Percentiles rank a stretch among this genome's conserved stretches.
These are phyloP conservation scores for Gortyna flavago DNA, from an alignment of 2,888 invertebrate species.

Conservation along the genomic window DNA sequence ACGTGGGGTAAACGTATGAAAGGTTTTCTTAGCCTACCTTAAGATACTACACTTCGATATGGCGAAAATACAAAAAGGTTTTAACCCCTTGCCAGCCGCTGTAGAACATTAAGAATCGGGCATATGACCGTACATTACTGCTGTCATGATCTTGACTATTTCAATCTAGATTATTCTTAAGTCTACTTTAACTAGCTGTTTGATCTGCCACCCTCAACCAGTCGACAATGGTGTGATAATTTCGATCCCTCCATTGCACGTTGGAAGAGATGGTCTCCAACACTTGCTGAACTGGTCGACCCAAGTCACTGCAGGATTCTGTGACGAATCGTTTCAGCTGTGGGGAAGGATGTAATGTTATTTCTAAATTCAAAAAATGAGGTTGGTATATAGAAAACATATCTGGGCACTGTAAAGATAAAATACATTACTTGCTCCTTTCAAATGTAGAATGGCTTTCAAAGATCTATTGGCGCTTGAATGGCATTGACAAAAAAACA, in stretches of 20 bases:
- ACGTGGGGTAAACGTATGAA: background rate
- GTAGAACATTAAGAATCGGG: slow-evolving; percentile 2
- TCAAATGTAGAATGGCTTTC: too few relatives aligned
- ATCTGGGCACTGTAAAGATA: background rate
- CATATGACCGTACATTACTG: slow-evolving; percentile 18
- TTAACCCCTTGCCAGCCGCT: background rate
- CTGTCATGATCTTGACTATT: slow-evolving; percentile 47
- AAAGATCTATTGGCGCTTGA: too few relatives aligned
- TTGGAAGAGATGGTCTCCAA: slow-evolving; percentile 95
- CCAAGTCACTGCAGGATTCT: slow-evolving; percentile 91
- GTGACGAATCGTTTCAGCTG: slow-evolving; percentile 92
- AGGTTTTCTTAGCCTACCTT: background rate
- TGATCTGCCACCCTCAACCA: slow-evolving; percentile 91
- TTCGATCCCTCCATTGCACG: slow-evolving; percentile 95
- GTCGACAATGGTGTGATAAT: slow-evolving; percentile 93
- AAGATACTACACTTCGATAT: background rate
- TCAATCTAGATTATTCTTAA: slow-evolving; percentile 27
- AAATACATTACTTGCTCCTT: background rate
- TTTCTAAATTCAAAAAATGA: background rate
- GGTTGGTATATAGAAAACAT: background rate
- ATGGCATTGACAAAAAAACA: too few relatives aligned
- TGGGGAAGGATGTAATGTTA: slow-evolving; percentile 19
- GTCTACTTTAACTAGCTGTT: slow-evolving; percentile 56
- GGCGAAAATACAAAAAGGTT: background rate
- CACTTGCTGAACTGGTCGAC: slow-evolving; percentile 94